Evolutionary conservation across 2,888 invertebrate genomes (phyloP).

Genomic region (Drosophila kambysellisi): DNA sequence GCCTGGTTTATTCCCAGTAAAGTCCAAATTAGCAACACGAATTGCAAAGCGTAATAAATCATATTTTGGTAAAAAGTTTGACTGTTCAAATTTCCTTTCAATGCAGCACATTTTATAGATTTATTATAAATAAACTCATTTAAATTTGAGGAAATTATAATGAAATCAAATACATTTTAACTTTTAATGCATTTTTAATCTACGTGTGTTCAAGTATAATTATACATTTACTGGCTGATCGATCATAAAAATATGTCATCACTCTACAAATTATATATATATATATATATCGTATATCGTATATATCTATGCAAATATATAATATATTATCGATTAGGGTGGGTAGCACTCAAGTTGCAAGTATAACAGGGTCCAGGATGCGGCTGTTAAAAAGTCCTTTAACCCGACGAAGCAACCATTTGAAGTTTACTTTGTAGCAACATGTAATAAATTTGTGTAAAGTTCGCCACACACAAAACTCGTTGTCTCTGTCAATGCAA

Average conservation of each 20-base stretch:
- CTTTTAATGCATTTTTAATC: slow-evolving; percentile 52
- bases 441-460: not conserved
- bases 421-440: not conserved
- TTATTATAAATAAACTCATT: not conserved
- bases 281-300: not conserved
- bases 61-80: not conserved
- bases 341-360: no score
- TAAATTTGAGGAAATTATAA: slow-evolving; percentile 2
- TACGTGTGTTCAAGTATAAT: not conserved
- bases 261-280: not conserved
- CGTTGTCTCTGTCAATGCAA: not conserved
- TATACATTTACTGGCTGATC: not conserved
- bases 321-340: no score
- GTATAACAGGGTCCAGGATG: no score
- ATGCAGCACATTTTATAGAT: slow-evolving; percentile 1
- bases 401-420: no score
- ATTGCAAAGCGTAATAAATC: not conserved
- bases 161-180: slow-evolving; percentile 4
- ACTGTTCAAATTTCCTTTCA: not conserved
- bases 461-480: not conserved
- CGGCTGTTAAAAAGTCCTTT: no score
- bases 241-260: not conserved
- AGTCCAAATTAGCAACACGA: not conserved
- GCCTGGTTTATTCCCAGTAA: not conserved
- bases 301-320: no score